These are phyloP conservation scores for Ochropleura leucogaster DNA, from an alignment of 2,888 invertebrate species.

Conservation along the genomic window DNA sequence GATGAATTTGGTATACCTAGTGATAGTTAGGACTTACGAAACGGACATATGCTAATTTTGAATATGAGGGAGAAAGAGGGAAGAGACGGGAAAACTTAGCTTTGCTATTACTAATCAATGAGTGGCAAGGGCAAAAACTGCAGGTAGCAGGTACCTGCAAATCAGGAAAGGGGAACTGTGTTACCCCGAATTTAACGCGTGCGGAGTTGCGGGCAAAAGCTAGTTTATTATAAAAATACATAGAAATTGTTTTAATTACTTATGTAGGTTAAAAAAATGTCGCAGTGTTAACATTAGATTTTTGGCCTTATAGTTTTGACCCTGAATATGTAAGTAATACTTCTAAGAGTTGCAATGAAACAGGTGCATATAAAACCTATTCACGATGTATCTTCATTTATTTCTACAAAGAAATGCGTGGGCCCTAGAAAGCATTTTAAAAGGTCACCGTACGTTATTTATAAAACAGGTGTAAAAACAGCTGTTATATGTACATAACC, in stretches of 20 bases:
- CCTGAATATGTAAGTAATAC: not conserved
- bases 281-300: not conserved
- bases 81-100: too few species aligned
- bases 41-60: too few species aligned
- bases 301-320: not conserved
- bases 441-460: constrained; percentile 35
- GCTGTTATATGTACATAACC: constrained; percentile 35
- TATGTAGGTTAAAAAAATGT: not conserved
- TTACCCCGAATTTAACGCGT: too few species aligned
- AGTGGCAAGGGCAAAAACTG: too few species aligned
- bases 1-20: too few species aligned
- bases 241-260: too few species aligned
- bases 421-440: constrained; percentile 29
- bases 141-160: too few species aligned
- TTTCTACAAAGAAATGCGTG: constrained; percentile 17
- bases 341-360: not conserved
- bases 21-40: too few species aligned
- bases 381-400: not conserved
- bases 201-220: too few species aligned
- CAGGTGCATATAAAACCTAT: not conserved
- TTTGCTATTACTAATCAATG: too few species aligned
- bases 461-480: constrained; percentile 31
- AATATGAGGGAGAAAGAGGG: too few species aligned
- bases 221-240: not conserved
- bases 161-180: too few species aligned